Percentiles rank a stretch among this genome's conserved stretches.
Evolutionary conservation across 2,888 invertebrate species (phyloP).

Genomic region (Cataglyphis livida): DNA sequence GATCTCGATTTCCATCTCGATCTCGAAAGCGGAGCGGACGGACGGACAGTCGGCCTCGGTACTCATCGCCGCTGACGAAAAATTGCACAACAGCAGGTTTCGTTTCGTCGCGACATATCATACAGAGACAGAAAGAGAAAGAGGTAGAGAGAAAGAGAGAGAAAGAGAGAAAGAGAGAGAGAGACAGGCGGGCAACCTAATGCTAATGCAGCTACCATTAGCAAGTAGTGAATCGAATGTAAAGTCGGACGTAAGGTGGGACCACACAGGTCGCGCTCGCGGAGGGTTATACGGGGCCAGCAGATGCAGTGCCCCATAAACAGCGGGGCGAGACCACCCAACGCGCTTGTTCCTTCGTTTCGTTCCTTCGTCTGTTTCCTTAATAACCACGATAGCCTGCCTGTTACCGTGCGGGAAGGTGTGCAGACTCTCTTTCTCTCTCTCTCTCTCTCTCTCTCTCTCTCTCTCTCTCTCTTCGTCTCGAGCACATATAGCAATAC

Average conservation of each 20-base stretch:
- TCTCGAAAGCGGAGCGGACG: not conserved
- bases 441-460: not conserved
- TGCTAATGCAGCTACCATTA: slow-evolving; percentile 82
- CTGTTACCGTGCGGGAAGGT: slow-evolving; percentile 69
- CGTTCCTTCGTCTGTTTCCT: slow-evolving; percentile 82
- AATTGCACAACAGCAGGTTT: slow-evolving; percentile 68
- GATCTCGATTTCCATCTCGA: slow-evolving; percentile 52
- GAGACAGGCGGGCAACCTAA: slow-evolving; percentile 68
- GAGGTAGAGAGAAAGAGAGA: slow-evolving; percentile 43
- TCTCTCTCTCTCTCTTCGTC: too few species aligned
- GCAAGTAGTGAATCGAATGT: slow-evolving; percentile 84
- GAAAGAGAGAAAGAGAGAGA: slow-evolving; percentile 55
- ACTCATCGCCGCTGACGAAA: slow-evolving; percentile 59
- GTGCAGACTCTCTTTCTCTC: slow-evolving; percentile 40
- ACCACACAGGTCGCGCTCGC: slow-evolving; percentile 82
- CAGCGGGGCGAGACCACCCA: slow-evolving; percentile 84
- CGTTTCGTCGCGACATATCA: slow-evolving; percentile 52
- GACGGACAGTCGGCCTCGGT: slow-evolving; percentile 14
- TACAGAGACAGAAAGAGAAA: slow-evolving; percentile 45
- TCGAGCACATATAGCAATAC: not conserved
- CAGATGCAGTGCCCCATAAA: slow-evolving; percentile 84
- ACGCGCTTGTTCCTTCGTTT: slow-evolving; percentile 77
- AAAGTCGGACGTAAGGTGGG: slow-evolving; percentile 81
- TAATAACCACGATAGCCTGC: slow-evolving; percentile 82
- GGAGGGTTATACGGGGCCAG: slow-evolving; percentile 81